A percentile compares a stretch with the other conserved stretches of the same genome.
Conservation (phyloP, 2,113 vertebrate genomes). For the Petromus typicus region DNA sequence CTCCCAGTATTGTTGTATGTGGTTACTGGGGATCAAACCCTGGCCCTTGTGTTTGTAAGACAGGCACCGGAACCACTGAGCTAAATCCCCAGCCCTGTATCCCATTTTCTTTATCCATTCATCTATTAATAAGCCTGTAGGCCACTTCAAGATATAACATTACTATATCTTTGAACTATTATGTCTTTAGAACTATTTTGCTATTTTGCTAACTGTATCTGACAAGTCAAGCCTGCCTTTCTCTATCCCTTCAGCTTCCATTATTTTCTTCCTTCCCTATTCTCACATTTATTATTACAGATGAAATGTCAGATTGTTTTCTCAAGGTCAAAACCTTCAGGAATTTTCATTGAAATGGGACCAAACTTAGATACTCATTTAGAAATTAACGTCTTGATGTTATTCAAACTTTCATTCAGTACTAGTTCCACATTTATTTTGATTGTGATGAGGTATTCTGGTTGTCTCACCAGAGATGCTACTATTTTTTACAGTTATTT, state of each 20-base stretch:
- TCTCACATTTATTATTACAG: neutral
- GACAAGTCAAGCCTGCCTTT: neutral
- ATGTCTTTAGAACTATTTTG: neutral
- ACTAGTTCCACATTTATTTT: slow-evolving; percentile 11
- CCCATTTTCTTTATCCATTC: neutral
- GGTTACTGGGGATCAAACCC: too few species aligned
- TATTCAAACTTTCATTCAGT: neutral
- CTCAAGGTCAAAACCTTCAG: neutral
- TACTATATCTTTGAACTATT: neutral
- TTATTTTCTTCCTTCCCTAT: slow-evolving; percentile 1
- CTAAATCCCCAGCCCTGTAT: neutral
- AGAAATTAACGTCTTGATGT: neutral
- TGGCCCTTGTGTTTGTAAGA: too few species aligned
- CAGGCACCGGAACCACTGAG: too few species aligned
- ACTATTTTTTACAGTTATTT: neutral
- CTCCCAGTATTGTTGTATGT: too few species aligned
- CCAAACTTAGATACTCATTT: neutral
- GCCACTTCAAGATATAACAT: neutral
- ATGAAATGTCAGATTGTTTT: neutral
- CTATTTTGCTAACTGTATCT: neutral
- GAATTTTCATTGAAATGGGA: neutral
- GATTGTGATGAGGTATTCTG: neutral
- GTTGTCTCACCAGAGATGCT: slow-evolving; percentile 20
- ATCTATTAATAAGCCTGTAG: neutral
- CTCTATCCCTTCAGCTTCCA: neutral